phyloP scores from a whole-genome alignment of 2,113 vertebrate genomes.

The Balaenoptera acutorostrata region DNA sequence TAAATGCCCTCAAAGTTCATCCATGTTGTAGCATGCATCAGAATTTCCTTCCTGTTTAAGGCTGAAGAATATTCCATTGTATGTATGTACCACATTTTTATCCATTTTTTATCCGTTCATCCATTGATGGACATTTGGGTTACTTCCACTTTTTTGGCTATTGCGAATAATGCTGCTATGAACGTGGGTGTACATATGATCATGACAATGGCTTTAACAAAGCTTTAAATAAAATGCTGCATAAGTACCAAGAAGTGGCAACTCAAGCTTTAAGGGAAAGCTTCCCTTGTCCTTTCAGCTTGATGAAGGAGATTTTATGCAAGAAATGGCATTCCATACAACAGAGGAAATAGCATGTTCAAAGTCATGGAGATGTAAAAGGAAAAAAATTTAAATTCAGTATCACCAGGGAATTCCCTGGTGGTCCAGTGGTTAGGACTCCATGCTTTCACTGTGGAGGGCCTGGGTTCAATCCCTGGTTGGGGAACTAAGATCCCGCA shows the following conservation, averaged over 20 bases:
- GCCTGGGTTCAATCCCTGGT: not conserved
- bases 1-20: not conserved
- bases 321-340: not conserved
- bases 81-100: not conserved
- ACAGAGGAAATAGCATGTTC: not conserved
- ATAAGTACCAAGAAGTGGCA: not conserved
- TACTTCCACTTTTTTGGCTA: not conserved
- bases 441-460: not conserved
- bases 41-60: not conserved
- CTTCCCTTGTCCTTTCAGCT: not conserved
- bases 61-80: not conserved
- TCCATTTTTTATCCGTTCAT: not conserved
- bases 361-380: not conserved
- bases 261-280: not conserved
- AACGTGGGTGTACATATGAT: not conserved
- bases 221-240: not conserved
- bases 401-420: not conserved
- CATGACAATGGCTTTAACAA: not conserved
- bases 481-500: not conserved
- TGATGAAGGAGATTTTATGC: not conserved
- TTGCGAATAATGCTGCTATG: not conserved
- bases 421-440: not conserved
- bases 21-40: not conserved
- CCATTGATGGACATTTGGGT: not conserved
- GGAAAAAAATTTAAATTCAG: not conserved